These are phyloP conservation scores for Ostrea edulis DNA, from an alignment of 1,140 invertebrate species.

Conservation along the genomic window DNA sequence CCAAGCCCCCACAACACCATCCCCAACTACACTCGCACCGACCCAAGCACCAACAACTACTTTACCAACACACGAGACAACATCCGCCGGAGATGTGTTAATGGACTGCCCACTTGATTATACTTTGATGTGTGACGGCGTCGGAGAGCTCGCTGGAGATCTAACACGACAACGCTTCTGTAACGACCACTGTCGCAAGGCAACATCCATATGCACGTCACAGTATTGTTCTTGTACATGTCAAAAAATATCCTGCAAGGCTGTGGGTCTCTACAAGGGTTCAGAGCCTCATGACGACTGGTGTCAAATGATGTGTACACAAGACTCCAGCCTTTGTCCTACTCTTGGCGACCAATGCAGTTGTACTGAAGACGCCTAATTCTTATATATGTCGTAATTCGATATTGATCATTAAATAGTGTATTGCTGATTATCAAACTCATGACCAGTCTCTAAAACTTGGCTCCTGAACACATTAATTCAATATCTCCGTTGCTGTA, in stretches of 20 bases:
- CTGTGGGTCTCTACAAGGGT: neutral
- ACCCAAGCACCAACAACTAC: neutral
- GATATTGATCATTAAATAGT: too few species aligned
- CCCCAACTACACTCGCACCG: neutral
- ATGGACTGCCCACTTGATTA: neutral
- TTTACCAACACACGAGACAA: neutral
- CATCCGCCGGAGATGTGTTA: neutral
- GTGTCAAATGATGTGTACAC: conserved; percentile 16
- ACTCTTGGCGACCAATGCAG: neutral
- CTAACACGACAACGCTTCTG: neutral
- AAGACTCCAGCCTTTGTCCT: neutral
- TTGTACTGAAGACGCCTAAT: neutral
- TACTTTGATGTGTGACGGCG: conserved; percentile 12
- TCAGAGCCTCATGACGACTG: neutral
- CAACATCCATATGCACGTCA: neutral
- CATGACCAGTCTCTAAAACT: too few species aligned
- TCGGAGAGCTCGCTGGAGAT: neutral
- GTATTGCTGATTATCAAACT: too few species aligned
- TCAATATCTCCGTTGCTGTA: too few species aligned
- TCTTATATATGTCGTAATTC: too few species aligned
- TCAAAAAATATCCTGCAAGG: conserved; percentile 17
- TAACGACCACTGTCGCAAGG: conserved; percentile 3
- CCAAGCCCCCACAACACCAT: neutral
- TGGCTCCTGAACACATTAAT: too few species aligned
- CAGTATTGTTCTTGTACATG: neutral